Base-by-base conservation (phyloP, 2,888 invertebrate genomes). In the Rhagophthalmus giganteus region DNA sequence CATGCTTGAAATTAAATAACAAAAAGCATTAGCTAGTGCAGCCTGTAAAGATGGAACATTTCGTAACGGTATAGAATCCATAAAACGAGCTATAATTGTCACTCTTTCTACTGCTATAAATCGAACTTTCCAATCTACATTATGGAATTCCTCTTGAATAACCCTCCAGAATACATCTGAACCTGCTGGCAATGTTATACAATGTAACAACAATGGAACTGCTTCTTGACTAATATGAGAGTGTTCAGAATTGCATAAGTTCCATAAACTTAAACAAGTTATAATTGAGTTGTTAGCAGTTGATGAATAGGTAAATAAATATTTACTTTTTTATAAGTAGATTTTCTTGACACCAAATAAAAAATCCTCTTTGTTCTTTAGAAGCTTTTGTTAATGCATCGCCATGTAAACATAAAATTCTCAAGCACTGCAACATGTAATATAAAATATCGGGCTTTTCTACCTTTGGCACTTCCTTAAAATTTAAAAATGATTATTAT, bases 271-370 rank as follows among this genome's bases (percentile, higher is more conserved):
- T 66, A 25, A 74, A 71, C 58, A 11, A 34, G 27, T 5, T 1
- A 30, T 24, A 4, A 27, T 27, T 9, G 24, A 24, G 7, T 6
- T 24, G 24, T 24, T 24, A 24, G 10, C 3, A 27, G n/a, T 10
- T 9, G 2, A 27, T 9, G 10, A 27, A 27, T 24, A 24, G 13
- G 30, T 34, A 46, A 40, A 5, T 24, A 16, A 6, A 7, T 9
- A 68, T 79, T 74, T 75, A 94, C 94, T 91, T 93, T 70, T 93
- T 92, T 55, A 98, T 93, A 2, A 98, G 79, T 25, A 94, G 78
- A 73, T 95, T 95, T 74, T 96, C 94, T 73, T 99, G 95, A 60
- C 93, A 93, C 92, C 94, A 95, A 62, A 94, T 92, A 51, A 97
- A 88, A 75, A 95, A 91, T 41, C 94, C 91, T 61, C 89, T 81